Base-by-base conservation (phyloP, 1,140 invertebrate genomes). In the Anoplolepis gracilipes region DNA sequence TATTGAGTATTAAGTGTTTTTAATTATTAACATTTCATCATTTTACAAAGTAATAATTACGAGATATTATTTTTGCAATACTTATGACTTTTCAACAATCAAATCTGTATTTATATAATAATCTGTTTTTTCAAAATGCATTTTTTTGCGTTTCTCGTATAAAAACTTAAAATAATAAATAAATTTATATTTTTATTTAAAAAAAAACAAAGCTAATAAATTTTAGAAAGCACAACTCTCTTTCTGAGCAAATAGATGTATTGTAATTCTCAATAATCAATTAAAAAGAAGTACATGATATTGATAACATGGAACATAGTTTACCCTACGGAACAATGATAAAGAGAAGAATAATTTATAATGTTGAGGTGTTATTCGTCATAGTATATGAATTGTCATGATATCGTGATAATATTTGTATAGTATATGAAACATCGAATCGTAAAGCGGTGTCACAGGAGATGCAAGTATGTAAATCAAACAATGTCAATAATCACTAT, bases 381-480 rank as follows among this genome's bases (percentile, higher is more conserved):
- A 89, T 90, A 89, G 85, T 90, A 90, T 90, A 90, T 87, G 59
- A 82, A 81, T 89, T 90, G 85, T 75, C 88, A 86, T 89, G 78
- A 57, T 85, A 85, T 89, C 77, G 65, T 89, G 81, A 70, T 84
- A 73, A 64, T 77, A 36, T 77, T 75, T 75, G 87, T 89, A 89
- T 87, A 87, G 79, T 89, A 90, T 90, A 89, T 89, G 59, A 89
- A 87, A 79, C 33, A 76, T 88, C 87, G 69, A 55, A 62, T 62
- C 79, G 87, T 62, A 85, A 84, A 79, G 81, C 75, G 75, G 73
- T 36, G 46, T 64, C 39, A 72, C 25, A 42, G 75, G 49, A 73
- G 30, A 78, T 25, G 75, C 30, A 73, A 73, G 30, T 42, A 42
- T 42, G 39, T 57, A 73, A 30, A 6, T 73, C 46, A 19, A 70